phyloP scores from a whole-genome alignment of 2,888 invertebrate species.

The Hypsopygia costalis region DNA sequence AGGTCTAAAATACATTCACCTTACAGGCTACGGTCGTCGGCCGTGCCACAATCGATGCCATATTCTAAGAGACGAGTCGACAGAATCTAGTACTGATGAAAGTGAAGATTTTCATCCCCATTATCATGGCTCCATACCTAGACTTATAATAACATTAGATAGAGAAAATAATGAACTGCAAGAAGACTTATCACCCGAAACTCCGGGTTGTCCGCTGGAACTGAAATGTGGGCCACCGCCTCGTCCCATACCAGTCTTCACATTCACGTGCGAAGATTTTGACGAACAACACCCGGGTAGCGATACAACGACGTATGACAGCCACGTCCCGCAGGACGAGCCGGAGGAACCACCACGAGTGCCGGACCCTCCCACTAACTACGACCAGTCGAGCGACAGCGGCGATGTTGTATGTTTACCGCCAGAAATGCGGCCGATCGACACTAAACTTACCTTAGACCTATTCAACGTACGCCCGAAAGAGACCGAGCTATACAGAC shows the following conservation, averaged over 20 bases:
- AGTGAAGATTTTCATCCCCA: slow-evolving; percentile 57
- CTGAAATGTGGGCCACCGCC: slow-evolving; percentile 34
- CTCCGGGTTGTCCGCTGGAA: slow-evolving; percentile 61
- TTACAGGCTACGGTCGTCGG: slow-evolving; percentile 64
- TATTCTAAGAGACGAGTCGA: slow-evolving; percentile 53
- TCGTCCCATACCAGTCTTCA: slow-evolving; percentile 61
- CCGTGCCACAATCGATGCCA: slow-evolving; percentile 50
- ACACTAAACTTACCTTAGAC: slow-evolving; percentile 60
- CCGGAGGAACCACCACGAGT: slow-evolving; percentile 40
- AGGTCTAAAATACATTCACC: slow-evolving; percentile 16
- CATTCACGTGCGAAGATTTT: slow-evolving; percentile 69
- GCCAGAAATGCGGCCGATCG: slow-evolving; percentile 65
- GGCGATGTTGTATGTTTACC: slow-evolving; percentile 53
- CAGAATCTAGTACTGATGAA: slow-evolving; percentile 67
- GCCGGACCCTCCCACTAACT: slow-evolving; percentile 43
- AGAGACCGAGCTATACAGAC: slow-evolving; percentile 39
- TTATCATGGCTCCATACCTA: slow-evolving; percentile 66
- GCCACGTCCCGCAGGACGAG: slow-evolving; percentile 26
- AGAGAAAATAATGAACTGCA: slow-evolving; percentile 58
- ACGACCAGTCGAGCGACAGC: slow-evolving; percentile 54
- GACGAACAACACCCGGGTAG: slow-evolving; percentile 45
- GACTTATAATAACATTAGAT: slow-evolving; percentile 65
- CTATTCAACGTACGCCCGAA: slow-evolving; percentile 45
- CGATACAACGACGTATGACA: slow-evolving; percentile 31
- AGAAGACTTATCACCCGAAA: slow-evolving; percentile 62